These are phyloP conservation scores for Osmoderma eremita DNA, from an alignment of 2,888 invertebrate species.

Conservation along the genomic window DNA sequence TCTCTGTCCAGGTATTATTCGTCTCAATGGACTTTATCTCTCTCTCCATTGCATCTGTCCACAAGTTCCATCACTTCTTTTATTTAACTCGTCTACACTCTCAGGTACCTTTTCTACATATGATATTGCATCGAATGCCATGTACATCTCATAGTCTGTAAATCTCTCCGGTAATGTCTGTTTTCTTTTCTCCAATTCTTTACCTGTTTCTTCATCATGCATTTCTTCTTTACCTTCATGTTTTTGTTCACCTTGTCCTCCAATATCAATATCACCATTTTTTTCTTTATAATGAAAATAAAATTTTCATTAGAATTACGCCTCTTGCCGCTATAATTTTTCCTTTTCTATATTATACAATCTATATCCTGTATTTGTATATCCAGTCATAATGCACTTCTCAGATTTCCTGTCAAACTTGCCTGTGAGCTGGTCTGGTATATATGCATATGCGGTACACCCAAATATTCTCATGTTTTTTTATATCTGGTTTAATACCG, in stretches of 20 bases:
- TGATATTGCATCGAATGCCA: constrained; percentile 15
- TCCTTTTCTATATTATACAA: constrained; percentile 36
- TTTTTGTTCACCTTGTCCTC: background rate
- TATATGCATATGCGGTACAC: constrained; percentile 37
- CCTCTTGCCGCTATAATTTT: constrained; percentile 37
- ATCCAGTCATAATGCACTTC: constrained; percentile 38
- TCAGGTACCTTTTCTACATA: background rate
- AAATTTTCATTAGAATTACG: constrained; percentile 37
- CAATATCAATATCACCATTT: background rate
- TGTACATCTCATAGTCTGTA: background rate
- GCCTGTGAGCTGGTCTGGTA: constrained; percentile 32
- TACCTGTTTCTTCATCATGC: background rate
- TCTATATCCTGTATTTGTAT: constrained; percentile 41
- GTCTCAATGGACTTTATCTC: constrained; percentile 10
- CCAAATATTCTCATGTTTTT: constrained; percentile 42
- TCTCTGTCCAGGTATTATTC: background rate
- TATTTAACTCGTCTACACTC: background rate
- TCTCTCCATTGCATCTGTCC: background rate
- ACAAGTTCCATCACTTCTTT: background rate
- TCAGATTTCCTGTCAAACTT: constrained; percentile 39
- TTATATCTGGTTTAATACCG: constrained; percentile 39
- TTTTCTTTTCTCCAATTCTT: background rate
- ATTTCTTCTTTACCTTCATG: background rate
- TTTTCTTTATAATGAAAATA: background rate
- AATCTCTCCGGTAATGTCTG: background rate